These are phyloP conservation scores for Idaea straminata DNA, from an alignment of 2,888 invertebrate genomes.

Conservation along the genomic window DNA sequence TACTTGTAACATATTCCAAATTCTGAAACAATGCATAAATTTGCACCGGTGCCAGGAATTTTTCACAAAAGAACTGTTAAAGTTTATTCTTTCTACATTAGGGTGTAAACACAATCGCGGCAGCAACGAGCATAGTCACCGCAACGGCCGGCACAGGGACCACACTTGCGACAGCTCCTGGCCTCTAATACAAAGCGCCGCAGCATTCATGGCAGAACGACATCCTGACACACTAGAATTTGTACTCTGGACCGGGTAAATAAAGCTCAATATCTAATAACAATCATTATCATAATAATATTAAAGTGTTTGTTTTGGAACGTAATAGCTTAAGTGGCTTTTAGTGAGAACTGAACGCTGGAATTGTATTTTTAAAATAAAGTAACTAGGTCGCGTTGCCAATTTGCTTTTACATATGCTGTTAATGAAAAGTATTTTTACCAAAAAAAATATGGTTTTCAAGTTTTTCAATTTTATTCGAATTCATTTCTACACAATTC, in stretches of 20 bases:
- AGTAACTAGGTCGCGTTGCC: not conserved
- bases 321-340: not conserved
- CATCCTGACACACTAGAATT: conserved; percentile 94
- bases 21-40: not conserved
- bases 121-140: conserved; percentile 75
- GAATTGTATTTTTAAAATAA: not conserved
- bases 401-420: not conserved
- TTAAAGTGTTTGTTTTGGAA: conserved; percentile 1
- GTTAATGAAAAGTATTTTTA: not conserved
- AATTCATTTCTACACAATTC: not conserved
- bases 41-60: not conserved
- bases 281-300: not conserved
- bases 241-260: conserved; percentile 96
- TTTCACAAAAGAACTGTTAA: not conserved
- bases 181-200: conserved; percentile 93
- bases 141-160: conserved; percentile 76
- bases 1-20: not conserved
- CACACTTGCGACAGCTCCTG: conserved; percentile 93
- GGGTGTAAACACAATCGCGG: conserved; percentile 72
- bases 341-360: not conserved
- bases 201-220: conserved; percentile 90
- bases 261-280: conserved; percentile 3
- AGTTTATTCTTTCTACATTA: conserved; percentile 26
- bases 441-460: not conserved
- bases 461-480: not conserved